Conservation (phyloP, 2,113 vertebrate species). For the Tylochromis polylepis region DNA sequence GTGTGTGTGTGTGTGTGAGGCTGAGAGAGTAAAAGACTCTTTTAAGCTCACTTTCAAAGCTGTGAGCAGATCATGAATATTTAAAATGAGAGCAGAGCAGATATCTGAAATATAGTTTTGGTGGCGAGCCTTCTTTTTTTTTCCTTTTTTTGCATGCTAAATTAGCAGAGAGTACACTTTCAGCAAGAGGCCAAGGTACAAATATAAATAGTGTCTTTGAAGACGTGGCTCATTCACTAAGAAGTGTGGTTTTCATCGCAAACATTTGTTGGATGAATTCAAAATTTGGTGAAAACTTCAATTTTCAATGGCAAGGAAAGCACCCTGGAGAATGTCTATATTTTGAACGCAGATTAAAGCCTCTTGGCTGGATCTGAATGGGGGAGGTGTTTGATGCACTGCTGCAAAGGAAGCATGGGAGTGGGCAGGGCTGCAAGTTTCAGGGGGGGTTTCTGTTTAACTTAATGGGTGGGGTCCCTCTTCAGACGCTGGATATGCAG, state of each 20-base stretch:
- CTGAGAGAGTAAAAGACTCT: conserved; percentile 16
- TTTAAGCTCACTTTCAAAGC: conserved; percentile 60
- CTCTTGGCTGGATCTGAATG: conserved; percentile 10
- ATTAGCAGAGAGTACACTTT: conserved; percentile 32
- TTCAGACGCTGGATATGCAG: background rate
- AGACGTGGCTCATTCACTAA: conserved; percentile 15
- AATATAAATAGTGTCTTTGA: conserved; percentile 49
- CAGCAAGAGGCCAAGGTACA: background rate
- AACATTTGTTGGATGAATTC: conserved; percentile 32
- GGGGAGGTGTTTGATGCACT: conserved; percentile 7
- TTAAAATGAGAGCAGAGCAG: conserved; percentile 32
- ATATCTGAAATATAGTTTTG: conserved; percentile 46
- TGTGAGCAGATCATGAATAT: conserved; percentile 60
- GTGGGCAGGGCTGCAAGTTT: background rate
- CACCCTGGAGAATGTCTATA: background rate
- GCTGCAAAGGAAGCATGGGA: background rate
- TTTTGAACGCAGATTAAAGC: conserved; percentile 31
- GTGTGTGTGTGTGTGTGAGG: background rate
- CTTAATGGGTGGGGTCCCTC: background rate
- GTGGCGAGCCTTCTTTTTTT: background rate
- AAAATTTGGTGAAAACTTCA: conserved; percentile 19
- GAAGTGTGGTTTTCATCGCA: conserved; percentile 13
- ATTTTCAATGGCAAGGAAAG: conserved; percentile 7
- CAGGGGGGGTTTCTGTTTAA: background rate
- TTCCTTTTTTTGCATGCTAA: conserved; percentile 1